phyloP scores from a whole-genome alignment of 2,888 invertebrate genomes.

The Chrysodeixis includens region DNA sequence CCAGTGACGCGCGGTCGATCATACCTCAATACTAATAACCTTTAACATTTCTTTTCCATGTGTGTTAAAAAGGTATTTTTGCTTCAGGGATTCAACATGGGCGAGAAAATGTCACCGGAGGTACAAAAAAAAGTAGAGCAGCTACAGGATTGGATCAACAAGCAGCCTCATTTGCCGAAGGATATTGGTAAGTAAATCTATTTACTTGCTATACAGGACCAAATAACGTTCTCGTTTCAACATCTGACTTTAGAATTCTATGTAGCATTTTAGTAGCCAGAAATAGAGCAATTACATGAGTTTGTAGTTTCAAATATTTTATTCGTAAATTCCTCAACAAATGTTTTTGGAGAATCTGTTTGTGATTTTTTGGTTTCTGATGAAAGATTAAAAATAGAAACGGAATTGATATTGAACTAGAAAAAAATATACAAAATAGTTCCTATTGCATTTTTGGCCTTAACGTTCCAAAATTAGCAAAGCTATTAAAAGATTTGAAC shows the following conservation, averaged over 20 bases:
- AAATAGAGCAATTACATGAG: background rate
- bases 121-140: slow-evolving; percentile 74
- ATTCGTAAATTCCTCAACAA: background rate
- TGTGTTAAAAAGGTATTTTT: slow-evolving; percentile 1
- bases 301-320: background rate
- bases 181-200: slow-evolving; percentile 86
- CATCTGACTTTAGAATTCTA: background rate
- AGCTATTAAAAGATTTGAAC: background rate
- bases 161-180: slow-evolving; percentile 90
- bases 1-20: background rate
- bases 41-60: background rate
- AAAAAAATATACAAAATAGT: too few relatives aligned
- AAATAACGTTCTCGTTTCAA: background rate
- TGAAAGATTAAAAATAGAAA: too few relatives aligned
- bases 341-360: background rate
- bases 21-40: background rate
- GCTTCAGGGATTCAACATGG: slow-evolving; percentile 56
- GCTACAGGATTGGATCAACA: slow-evolving; percentile 88
- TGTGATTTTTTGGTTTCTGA: too few relatives aligned
- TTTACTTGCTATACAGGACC: background rate
- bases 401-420: too few relatives aligned
- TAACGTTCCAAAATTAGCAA: too few relatives aligned
- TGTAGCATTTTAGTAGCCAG: background rate
- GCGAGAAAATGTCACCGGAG: slow-evolving; percentile 67
- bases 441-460: too few relatives aligned